Evolutionary conservation across 2,888 invertebrate genomes (phyloP), one percentile per base, ranked within the genome.

Genomic region (Lucinisca nassula): DNA sequence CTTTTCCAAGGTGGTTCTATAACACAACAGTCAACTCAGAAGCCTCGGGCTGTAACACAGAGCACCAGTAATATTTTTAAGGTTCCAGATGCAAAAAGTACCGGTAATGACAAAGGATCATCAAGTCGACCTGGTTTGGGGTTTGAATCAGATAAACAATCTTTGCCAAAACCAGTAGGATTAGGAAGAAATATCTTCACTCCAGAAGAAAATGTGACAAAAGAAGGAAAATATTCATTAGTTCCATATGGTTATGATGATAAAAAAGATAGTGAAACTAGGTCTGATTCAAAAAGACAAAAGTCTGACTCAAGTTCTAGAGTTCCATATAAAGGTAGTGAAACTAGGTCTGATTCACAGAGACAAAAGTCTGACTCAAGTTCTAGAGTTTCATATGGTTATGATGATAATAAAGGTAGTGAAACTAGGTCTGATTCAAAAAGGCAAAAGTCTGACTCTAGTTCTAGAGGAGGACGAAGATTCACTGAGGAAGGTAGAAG

Each of bases 241-340:
- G 67, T 67, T 4, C 67, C 67, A 67, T 67, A 67, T 67, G 32
- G 10, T 17, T 67, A 67, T 67, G 67, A 67, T 67, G 35, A 67
- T 3, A 35, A 67, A 32, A 35, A 35, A 3, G 67, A 67, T 32
- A 12, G 10, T 32, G 35, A 67, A 67, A 35, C 67, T 3, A 35
- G 35, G 8, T 30, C 30, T 27, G 6, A 24, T 27, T 27, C 27
- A 6, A 35, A 10, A 35, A 58, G n/a, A 58, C 24, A 27, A 8
- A n/a, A n/a, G n/a, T 35, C 35, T 4, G 3, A 35, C 2, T 35
- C 67, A 35, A 67, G 35, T 32, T 67, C 67, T 35, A 55, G 45
- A 17, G n/a, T 40, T 40, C 40, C 40, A 58, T n/a, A n/a, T n/a
- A 45, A 45, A 17, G 45, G 17, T 45, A n/a, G n/a, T n/a, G 45